Base-by-base conservation (phyloP, 2,797 vertebrate genomes). In the Cirrhinus mrigala region DNA sequence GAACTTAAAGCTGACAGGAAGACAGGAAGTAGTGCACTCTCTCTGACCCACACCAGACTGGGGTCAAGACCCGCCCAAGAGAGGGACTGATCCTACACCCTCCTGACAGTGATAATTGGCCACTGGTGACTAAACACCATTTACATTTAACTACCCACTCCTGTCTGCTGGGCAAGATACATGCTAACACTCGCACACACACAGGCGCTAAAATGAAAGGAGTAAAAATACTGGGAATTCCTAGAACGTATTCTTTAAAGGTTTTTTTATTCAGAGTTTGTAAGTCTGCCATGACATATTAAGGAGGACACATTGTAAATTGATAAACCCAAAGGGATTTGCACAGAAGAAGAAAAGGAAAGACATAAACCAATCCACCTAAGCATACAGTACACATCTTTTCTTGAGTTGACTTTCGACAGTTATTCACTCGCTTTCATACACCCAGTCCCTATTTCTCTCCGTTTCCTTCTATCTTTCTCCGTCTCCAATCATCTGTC, bases 41-140 rank as follows among this genome's bases (percentile, higher is more conserved):
- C 91, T 88, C 84, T 91, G 93, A 95, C 95, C 94, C 90, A 91
- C 90, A 93, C 89, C 93, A 92, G 91, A 91, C 74, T 1, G 88
- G 91, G 94, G 90, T 94, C 91, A 87, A 86, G 93, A 94, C 94
- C 95, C 94, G 93, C 94, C 93, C 94, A 95, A 92, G 86, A 94
- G 94, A 94, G 82, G 79, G 90, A 83, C 92, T 93, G 93, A 93
- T 92, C 85, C 84, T 84, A 88, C 92, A 91, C 22, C 37, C 83
- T 92, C 91, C 87, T 95, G 94, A 94, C 93, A 94, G 93, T 94
- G 89, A 93, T 95, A 96, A 96, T 96, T 96, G 95, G 95, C 93
- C 90, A 80, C 95, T 92, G 88, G 94, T 95, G 95, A 95, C 91
- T 14, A 84, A 3, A 89, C 92, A 94, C 91, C 86, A 90, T 66